These are phyloP conservation scores for Heptranchias perlo DNA, from an alignment of 2,113 vertebrate species.

Conservation along the genomic window DNA sequence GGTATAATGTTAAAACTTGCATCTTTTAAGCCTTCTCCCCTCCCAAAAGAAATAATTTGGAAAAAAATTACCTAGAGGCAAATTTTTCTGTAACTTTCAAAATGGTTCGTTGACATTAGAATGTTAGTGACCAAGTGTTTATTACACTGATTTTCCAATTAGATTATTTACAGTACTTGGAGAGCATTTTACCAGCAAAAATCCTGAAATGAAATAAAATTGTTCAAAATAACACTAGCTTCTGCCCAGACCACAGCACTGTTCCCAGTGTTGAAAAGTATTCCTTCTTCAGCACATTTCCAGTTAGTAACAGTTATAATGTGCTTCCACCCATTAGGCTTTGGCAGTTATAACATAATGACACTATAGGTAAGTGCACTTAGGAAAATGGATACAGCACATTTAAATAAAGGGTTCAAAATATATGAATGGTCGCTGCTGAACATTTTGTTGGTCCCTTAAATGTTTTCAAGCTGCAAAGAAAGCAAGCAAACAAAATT, in stretches of 20 bases:
- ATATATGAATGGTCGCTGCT: background rate
- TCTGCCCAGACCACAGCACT: background rate
- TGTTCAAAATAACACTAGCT: background rate
- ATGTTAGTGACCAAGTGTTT: background rate
- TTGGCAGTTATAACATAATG: conserved; percentile 6
- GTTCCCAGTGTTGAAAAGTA: background rate
- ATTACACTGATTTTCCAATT: background rate
- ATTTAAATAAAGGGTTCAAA: background rate
- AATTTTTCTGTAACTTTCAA: background rate
- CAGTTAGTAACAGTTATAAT: conserved; percentile 1
- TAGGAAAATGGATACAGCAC: background rate
- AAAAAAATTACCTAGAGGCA: background rate
- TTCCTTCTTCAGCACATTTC: background rate
- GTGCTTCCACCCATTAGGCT: background rate
- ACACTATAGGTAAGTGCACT: background rate
- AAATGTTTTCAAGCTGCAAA: background rate
- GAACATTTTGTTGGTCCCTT: background rate
- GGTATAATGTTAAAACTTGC: background rate
- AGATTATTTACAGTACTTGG: background rate
- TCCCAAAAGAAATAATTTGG: background rate
- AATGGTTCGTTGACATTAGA: background rate
- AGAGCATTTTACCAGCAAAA: background rate
- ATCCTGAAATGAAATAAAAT: background rate
- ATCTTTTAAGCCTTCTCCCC: background rate
- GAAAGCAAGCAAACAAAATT: background rate